Evolutionary conservation across 2,113 vertebrate genomes (phyloP), one percentile per base, ranked within the genome.

Genomic region (Martes martes): DNA sequence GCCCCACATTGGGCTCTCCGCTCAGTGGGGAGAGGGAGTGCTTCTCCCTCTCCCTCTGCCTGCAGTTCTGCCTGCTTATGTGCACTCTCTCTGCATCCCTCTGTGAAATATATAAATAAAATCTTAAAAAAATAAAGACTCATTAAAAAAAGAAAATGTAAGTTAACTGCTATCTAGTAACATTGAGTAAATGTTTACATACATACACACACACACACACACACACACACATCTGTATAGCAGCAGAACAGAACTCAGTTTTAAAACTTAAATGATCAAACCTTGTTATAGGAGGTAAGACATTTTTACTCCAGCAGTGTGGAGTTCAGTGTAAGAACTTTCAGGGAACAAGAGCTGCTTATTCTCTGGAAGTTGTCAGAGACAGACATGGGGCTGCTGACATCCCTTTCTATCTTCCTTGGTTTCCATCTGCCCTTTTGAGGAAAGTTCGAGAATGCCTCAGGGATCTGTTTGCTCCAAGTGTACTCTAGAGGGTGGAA

Each of bases 391-490:
- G 2, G 16, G 11, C 36, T 80, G 4, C 57, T 36, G 14, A 79
- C 4, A 19, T 16, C 0, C 6, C 3, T 63, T 28, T 71, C 61
- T n/a, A 50, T 26, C 15, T 1, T 23, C 11, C 24, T 76, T 55
- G 65, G 42, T 88, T 88, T 91, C 50, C 39, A 47, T 86, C 92
- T 80, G 31, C 16, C 55, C 36, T 73, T 94, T 81, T 52, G 33
- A 28, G 50, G 84, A 63, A 98, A 95, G 86, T 92, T 92, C 36
- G 90, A 8, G 15, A 50, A 74, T 94, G n/a, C 65, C 86, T 65
- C 31, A 63, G 57, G 24, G 33, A 84, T 73, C 82, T 97, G 4
- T 14, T 21, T 5, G 7, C 39, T 3, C 33, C 61, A 57, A 39
- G n/a, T 39, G 3, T 55, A 79, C 19, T 47, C 18, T 14, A 26